Evolutionary conservation across 2,797 vertebrate genomes (phyloP).

Genomic region (Gallirallus australis): DNA sequence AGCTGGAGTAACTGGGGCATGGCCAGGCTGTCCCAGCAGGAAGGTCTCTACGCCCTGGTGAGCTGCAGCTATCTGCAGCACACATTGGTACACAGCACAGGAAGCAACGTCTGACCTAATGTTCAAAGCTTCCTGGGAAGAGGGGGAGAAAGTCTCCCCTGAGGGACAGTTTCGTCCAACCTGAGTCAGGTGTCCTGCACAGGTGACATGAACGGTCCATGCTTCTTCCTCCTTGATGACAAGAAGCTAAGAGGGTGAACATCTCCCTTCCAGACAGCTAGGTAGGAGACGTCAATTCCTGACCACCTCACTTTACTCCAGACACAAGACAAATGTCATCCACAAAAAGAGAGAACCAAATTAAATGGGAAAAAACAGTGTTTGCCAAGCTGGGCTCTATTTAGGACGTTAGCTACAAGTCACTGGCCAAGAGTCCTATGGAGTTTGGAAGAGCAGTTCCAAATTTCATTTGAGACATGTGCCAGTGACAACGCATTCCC

Average conservation of each 20-base stretch:
- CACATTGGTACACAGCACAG: not conserved
- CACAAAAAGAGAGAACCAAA: not conserved
- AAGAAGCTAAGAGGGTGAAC: not conserved
- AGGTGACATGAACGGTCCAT: rapidly evolving
- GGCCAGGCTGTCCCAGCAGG: not conserved
- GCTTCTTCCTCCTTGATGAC: not conserved
- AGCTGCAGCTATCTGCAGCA: not conserved
- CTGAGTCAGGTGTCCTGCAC: not conserved
- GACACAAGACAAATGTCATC: not conserved
- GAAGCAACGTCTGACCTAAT: not conserved
- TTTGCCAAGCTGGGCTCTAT: not conserved
- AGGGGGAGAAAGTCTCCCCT: not conserved
- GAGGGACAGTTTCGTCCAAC: not conserved
- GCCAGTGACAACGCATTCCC: not conserved
- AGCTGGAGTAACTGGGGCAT: not conserved
- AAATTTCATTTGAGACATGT: not conserved
- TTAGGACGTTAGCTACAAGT: not conserved
- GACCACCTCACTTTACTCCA: not conserved
- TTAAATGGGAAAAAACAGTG: not conserved
- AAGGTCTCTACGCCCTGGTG: not conserved
- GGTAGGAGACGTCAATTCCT: not conserved
- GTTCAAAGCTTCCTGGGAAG: not conserved
- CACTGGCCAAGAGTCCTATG: not conserved
- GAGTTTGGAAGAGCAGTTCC: not conserved
- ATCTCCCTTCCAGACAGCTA: not conserved